These are phyloP conservation scores for Drosophila sturtevanti DNA, from an alignment of 1,140 invertebrate species.

Conservation along the genomic window DNA sequence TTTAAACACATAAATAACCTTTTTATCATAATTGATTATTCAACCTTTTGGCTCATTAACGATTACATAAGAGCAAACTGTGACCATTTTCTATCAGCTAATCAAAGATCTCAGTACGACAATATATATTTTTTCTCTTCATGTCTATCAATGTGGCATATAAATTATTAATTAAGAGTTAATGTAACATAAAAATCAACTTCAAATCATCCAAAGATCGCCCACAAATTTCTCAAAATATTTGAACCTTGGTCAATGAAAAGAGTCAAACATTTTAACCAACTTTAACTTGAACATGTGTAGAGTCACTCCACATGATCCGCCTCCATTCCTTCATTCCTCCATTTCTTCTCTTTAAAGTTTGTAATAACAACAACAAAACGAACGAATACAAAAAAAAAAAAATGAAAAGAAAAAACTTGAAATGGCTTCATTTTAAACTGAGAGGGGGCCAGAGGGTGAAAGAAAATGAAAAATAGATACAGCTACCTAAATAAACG, in stretches of 20 bases:
- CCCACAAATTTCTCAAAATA: background rate
- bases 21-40: slow-evolving; percentile 6
- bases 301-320: slow-evolving; percentile 10
- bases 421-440: slow-evolving; percentile 11
- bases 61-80: background rate
- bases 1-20: background rate
- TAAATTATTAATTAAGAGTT: slow-evolving; percentile 12
- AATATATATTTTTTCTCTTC: background rate
- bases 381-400: slow-evolving; percentile 14
- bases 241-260: slow-evolving; percentile 19
- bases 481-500: slow-evolving; percentile 45
- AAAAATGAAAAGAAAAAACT: too few relatives aligned
- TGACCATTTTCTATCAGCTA: background rate
- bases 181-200: background rate
- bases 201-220: slow-evolving; percentile 1
- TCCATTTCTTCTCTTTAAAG: slow-evolving; percentile 52
- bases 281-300: slow-evolving; percentile 47
- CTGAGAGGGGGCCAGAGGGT: background rate
- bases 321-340: slow-evolving; percentile 32
- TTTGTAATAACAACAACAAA: slow-evolving; percentile 53
- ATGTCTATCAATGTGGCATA: background rate
- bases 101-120: background rate
- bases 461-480: background rate
- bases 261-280: slow-evolving; percentile 11
- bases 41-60: slow-evolving; percentile 3